phyloP scores from a whole-genome alignment of 2,888 invertebrate genomes.

The Macaria liturata region DNA sequence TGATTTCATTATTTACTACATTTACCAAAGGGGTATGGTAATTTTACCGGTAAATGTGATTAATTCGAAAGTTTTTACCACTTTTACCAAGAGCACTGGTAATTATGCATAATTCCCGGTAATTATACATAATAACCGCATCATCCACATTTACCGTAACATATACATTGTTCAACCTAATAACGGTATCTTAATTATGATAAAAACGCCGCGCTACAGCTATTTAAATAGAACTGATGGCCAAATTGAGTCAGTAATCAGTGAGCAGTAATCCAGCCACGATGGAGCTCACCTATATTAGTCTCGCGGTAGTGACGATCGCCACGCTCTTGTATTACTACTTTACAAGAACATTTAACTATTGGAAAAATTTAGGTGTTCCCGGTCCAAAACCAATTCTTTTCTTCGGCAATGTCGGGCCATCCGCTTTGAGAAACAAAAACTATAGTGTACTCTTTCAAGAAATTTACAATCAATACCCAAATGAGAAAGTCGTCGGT shows the following conservation, averaged over 20 bases:
- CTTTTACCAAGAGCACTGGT: no score
- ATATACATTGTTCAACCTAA: no score
- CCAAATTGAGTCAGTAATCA: neutral
- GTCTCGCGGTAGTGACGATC: slow-evolving; percentile 24
- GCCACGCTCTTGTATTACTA: slow-evolving; percentile 40
- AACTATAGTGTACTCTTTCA: slow-evolving; percentile 37
- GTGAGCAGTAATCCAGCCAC: neutral
- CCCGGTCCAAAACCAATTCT: slow-evolving; percentile 45
- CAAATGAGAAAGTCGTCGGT: slow-evolving; percentile 58
- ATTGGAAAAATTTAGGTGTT: slow-evolving; percentile 53
- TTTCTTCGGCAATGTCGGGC: slow-evolving; percentile 51
- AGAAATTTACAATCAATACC: slow-evolving; percentile 48
- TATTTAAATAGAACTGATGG: no score
- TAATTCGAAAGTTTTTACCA: no score
- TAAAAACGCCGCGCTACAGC: no score
- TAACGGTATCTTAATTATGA: no score
- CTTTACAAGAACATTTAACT: slow-evolving; percentile 50
- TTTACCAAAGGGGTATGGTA: no score
- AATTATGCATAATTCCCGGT: no score
- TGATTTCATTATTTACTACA: no score
- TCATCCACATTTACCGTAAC: no score
- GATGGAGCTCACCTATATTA: slow-evolving; percentile 24
- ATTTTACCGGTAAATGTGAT: no score
- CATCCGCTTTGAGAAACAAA: slow-evolving; percentile 40
- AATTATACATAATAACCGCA: no score